Percentiles rank a stretch among this genome's conserved stretches.
These are phyloP conservation scores for Shinisaurus crocodilurus DNA, from an alignment of 2,113 vertebrate genomes.

Conservation along the genomic window DNA sequence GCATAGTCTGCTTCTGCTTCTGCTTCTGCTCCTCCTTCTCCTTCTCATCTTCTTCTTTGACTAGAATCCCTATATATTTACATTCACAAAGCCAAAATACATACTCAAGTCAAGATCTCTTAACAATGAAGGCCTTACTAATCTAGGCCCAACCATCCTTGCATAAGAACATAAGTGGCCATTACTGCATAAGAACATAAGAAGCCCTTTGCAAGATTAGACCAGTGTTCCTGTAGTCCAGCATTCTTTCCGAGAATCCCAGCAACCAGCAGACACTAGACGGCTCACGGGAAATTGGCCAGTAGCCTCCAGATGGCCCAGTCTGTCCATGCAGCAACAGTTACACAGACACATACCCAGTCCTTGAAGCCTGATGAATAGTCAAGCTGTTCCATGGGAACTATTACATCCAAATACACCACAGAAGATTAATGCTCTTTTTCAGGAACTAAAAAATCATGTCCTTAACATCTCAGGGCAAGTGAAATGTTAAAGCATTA, in stretches of 20 bases:
- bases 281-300: background rate
- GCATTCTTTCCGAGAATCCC: background rate
- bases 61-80: too few relatives aligned
- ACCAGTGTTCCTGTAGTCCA: background rate
- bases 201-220: background rate
- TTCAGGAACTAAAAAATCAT: background rate
- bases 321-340: background rate
- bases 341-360: background rate
- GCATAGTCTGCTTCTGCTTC: too few relatives aligned
- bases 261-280: background rate
- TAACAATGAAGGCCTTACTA: too few relatives aligned
- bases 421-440: background rate
- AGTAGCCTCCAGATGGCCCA: background rate
- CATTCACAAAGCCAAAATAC: too few relatives aligned
- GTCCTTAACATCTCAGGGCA: background rate
- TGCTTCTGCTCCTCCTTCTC: too few relatives aligned
- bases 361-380: background rate
- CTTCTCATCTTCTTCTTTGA: too few relatives aligned
- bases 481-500: background rate
- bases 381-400: too few relatives aligned
- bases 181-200: background rate
- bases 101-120: too few relatives aligned
- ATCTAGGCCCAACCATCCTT: too few relatives aligned
- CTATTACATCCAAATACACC: background rate
- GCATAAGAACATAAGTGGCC: too few relatives aligned